Percentiles rank a stretch among this genome's conserved stretches.
phyloP scores from a whole-genome alignment of 2,113 vertebrate genomes.

The Machaerirhynchus nigripectus region DNA sequence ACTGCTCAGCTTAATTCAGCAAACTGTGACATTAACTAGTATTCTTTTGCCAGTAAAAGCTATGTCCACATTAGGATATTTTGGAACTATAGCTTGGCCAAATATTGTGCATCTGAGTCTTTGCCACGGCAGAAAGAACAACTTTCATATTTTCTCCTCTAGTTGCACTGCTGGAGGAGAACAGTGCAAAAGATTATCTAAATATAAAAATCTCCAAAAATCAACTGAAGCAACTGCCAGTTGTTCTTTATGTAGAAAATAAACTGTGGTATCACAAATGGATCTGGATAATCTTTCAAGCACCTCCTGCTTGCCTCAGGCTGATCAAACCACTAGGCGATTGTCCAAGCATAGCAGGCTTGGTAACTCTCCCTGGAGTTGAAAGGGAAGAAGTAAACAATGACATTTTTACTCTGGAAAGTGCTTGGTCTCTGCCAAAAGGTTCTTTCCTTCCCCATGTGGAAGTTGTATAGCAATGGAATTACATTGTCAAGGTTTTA shows the following conservation, averaged over 20 bases:
- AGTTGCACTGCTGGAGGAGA: not conserved
- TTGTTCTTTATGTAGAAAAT: conserved; percentile 28
- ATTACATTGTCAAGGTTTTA: conserved; percentile 21
- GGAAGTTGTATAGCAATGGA: conserved; percentile 26
- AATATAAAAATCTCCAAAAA: conserved; percentile 23
- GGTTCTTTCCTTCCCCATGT: conserved; percentile 28
- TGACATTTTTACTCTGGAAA: conserved; percentile 50
- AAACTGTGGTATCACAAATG: not conserved
- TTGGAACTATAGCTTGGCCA: not conserved
- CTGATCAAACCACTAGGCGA: conserved; percentile 17
- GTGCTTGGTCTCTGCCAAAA: conserved; percentile 23
- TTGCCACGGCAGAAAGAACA: not conserved
- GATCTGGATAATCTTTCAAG: conserved; percentile 38
- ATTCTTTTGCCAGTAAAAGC: conserved; percentile 24
- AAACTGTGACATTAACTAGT: conserved; percentile 20
- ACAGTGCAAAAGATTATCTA: not conserved
- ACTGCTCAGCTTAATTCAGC: not conserved
- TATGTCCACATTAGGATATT: not conserved
- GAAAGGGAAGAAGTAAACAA: conserved; percentile 43
- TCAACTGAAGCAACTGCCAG: not conserved
- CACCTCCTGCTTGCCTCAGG: not conserved
- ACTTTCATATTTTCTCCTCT: not conserved
- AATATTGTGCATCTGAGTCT: not conserved
- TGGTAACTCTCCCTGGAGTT: not conserved
- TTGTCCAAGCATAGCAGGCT: conserved; percentile 50